These are phyloP conservation scores for Nesometra sesokonis DNA, from an alignment of 35 echinoderm and acorn worm genomes.

Conservation along the genomic window DNA sequence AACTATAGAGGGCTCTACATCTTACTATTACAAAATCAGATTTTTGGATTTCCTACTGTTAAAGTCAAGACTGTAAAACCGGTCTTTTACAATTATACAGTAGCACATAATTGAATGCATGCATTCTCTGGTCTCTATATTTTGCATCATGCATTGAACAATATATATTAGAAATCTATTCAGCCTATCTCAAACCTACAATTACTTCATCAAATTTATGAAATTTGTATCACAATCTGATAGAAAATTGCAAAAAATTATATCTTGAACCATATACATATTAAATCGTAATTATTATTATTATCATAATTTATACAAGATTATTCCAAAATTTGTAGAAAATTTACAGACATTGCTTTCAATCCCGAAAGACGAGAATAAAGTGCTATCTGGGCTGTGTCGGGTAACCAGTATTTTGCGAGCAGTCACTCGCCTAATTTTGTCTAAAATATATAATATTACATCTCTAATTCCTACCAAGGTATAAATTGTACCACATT, in stretches of 20 bases:
- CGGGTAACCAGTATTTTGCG: background rate
- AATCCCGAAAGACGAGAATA: background rate
- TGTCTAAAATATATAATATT: background rate
- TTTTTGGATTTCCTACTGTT: too few species aligned
- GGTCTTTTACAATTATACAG: too few species aligned
- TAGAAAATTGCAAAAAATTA: too few species aligned
- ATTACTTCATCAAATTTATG: background rate
- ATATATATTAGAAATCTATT: background rate
- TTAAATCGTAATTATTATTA: too few species aligned
- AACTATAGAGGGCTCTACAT: too few species aligned
- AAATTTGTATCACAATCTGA: background rate
- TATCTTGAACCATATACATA: too few species aligned
- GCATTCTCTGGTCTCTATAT: background rate
- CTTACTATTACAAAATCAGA: too few species aligned
- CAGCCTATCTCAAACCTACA: background rate
- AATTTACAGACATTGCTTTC: background rate
- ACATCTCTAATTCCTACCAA: background rate
- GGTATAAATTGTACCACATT: background rate
- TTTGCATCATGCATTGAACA: background rate
- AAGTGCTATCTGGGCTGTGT: background rate
- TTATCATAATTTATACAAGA: background rate
- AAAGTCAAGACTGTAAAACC: too few species aligned
- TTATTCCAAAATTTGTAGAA: background rate
- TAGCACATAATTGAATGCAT: too few species aligned
- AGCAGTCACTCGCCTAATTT: background rate